A percentile compares a stretch with the other conserved stretches of the same genome.
phyloP scores from a whole-genome alignment of 2,113 vertebrate species.

The Orthonyx spaldingii region DNA sequence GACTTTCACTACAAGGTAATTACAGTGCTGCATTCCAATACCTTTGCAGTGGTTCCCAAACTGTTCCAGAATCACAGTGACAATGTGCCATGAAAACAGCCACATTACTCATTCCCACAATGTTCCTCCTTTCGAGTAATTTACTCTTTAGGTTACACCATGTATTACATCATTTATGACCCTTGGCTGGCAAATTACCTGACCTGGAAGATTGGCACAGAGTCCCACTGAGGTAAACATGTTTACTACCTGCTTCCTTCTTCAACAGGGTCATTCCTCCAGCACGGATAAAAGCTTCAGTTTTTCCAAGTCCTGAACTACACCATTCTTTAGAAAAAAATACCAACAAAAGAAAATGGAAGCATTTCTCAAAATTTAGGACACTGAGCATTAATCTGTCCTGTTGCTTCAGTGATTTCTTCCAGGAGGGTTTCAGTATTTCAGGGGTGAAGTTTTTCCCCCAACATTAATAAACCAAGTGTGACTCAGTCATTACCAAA shows the following conservation, averaged over 20 bases:
- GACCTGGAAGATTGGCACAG: conserved; percentile 78
- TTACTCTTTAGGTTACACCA: conserved; percentile 71
- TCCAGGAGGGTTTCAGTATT: neutral
- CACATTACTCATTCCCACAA: neutral
- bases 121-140: conserved; percentile 29
- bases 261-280: neutral
- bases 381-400: neutral
- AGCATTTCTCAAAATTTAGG: neutral
- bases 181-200: conserved; percentile 75
- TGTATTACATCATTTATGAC: conserved; percentile 79
- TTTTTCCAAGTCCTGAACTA: neutral
- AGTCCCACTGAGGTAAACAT: conserved; percentile 65
- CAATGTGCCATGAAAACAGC: neutral
- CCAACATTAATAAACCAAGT: neutral
- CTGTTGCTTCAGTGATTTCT: neutral
- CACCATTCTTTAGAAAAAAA: neutral
- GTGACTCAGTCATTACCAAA: neutral
- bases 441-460: neutral
- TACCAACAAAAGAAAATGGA: neutral
- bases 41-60: neutral
- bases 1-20: neutral
- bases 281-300: neutral
- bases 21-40: neutral
- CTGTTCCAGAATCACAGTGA: neutral
- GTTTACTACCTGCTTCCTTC: neutral